Percentiles rank a stretch among this genome's conserved stretches.
phyloP scores from a whole-genome alignment of 2,888 invertebrate species.

The Endotricha flammealis region DNA sequence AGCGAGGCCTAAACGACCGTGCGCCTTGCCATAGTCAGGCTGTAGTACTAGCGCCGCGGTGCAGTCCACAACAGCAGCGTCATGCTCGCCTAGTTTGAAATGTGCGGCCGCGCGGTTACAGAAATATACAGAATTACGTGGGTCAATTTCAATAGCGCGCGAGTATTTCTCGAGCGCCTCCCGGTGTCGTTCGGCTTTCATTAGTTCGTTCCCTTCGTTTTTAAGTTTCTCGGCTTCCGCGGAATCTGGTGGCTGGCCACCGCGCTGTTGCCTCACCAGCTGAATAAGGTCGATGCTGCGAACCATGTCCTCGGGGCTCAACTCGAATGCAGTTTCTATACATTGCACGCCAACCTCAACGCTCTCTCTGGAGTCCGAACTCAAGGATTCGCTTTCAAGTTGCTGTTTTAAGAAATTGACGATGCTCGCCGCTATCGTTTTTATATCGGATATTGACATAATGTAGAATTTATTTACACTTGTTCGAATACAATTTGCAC shows the following conservation, averaged over 20 bases:
- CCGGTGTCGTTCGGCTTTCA: slow-evolving; percentile 88
- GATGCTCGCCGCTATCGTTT: slow-evolving; percentile 75
- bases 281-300: slow-evolving; percentile 51
- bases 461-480: slow-evolving; percentile 16
- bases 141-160: slow-evolving; percentile 92
- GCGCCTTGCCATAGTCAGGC: slow-evolving; percentile 95
- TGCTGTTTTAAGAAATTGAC: slow-evolving; percentile 77
- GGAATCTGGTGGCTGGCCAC: slow-evolving; percentile 48
- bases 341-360: slow-evolving; percentile 97
- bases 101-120: slow-evolving; percentile 98
- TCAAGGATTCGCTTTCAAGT: slow-evolving; percentile 66
- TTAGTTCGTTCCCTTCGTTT: slow-evolving; percentile 91
- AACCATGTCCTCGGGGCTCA: slow-evolving; percentile 72
- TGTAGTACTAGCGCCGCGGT: slow-evolving; percentile 92
- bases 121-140: slow-evolving; percentile 94
- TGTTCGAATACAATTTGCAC: slow-evolving; percentile 11
- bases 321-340: slow-evolving; percentile 91
- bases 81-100: slow-evolving; percentile 91
- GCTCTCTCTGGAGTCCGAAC: slow-evolving; percentile 81
- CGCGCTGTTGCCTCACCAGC: slow-evolving; percentile 41
- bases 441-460: slow-evolving; percentile 65
- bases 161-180: slow-evolving; percentile 92
- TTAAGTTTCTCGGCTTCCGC: slow-evolving; percentile 90
- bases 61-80: slow-evolving; percentile 93
- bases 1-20: slow-evolving; percentile 93